These are phyloP conservation scores for Hemicentrotus pulcherrimus DNA, from an alignment of 35 echinoderm and acorn worm species.

Conservation along the genomic window DNA sequence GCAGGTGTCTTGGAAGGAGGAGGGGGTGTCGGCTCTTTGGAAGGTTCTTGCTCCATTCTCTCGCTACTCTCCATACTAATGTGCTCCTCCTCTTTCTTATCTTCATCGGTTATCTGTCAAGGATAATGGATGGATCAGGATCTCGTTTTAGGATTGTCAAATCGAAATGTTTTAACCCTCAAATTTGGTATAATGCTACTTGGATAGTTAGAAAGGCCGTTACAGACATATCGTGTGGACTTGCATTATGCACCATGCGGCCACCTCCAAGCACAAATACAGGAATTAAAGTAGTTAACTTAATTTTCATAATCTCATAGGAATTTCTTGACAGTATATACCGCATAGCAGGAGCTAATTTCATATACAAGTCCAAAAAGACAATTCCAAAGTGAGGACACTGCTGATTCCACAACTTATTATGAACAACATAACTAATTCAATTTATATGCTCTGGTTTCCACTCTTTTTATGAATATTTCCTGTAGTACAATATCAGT, in stretches of 20 bases:
- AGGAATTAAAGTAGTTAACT: too few species aligned
- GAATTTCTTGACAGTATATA: too few species aligned
- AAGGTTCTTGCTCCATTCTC: neutral
- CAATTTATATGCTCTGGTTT: too few species aligned
- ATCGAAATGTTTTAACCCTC: neutral
- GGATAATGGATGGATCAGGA: neutral
- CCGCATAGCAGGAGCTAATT: too few species aligned
- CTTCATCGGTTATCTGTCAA: neutral
- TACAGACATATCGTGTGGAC: neutral
- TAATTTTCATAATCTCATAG: too few species aligned
- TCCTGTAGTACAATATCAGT: too few species aligned
- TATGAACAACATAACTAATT: too few species aligned
- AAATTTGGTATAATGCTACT: neutral
- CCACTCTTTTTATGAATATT: too few species aligned
- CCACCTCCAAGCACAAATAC: neutral
- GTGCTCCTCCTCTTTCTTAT: neutral
- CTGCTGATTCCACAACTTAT: too few species aligned
- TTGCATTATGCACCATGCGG: neutral
- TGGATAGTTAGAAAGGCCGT: neutral
- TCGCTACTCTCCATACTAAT: neutral
- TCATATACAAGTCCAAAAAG: too few species aligned
- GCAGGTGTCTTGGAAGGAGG: neutral
- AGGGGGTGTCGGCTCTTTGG: slow-evolving; percentile 5
- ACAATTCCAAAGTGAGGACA: too few species aligned
- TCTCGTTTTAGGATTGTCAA: neutral